These are phyloP conservation scores for Sarcophilus harrisii DNA, from an alignment of 2,797 vertebrate genomes.

Conservation along the genomic window DNA sequence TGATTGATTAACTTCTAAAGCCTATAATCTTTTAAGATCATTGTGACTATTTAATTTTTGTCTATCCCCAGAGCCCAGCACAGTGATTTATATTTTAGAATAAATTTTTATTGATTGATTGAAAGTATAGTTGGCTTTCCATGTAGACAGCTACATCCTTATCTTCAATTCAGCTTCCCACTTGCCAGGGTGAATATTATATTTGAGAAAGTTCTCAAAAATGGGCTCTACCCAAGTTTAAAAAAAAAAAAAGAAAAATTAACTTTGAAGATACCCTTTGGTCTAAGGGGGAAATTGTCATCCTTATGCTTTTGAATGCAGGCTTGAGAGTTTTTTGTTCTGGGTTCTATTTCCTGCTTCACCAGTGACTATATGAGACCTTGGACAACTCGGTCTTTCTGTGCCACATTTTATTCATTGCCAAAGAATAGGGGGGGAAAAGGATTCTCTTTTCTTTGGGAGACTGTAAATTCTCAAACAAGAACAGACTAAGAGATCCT, in stretches of 20 bases:
- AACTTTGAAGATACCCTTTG: not conserved
- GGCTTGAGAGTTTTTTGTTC: not conserved
- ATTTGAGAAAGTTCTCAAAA: not conserved
- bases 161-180: not conserved
- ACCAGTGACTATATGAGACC: not conserved
- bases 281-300: not conserved
- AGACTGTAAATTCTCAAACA: not conserved
- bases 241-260: not conserved
- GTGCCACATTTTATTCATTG: not conserved
- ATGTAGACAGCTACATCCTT: not conserved
- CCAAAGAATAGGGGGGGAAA: not conserved
- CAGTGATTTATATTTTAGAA: not conserved
- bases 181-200: not conserved
- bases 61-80: not conserved
- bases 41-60: not conserved
- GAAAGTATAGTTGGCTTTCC: slow-evolving; percentile 2
- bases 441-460: not conserved
- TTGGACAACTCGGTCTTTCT: not conserved
- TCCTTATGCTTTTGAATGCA: not conserved
- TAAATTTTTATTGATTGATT: not conserved
- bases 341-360: slow-evolving; percentile 26
- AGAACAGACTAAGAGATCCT: not conserved
- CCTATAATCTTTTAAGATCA: not conserved
- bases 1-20: not conserved
- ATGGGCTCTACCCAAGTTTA: not conserved